phyloP scores from a whole-genome alignment of 1,140 invertebrate species.

The Leptinotarsa defecta region DNA sequence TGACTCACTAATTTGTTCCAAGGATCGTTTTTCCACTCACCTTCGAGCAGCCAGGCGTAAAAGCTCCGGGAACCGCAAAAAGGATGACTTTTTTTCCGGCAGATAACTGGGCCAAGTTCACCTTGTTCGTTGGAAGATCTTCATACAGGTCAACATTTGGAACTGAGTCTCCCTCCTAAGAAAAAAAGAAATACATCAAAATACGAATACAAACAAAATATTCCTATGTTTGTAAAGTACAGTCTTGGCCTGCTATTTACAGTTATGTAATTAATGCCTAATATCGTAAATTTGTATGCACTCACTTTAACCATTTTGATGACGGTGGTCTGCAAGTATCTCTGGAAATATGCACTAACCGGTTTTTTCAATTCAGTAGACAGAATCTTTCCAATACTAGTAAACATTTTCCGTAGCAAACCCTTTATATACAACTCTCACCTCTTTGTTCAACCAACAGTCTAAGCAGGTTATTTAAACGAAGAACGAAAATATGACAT shows the following conservation, averaged over 20 bases:
- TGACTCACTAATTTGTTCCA: background rate
- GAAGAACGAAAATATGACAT: too few relatives aligned
- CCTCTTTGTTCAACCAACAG: background rate
- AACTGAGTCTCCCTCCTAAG: slow-evolving; percentile 81
- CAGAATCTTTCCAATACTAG: slow-evolving; percentile 20
- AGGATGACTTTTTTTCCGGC: slow-evolving; percentile 83
- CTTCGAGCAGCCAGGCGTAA: slow-evolving; percentile 94
- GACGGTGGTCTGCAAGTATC: slow-evolving; percentile 30
- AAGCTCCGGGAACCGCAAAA: slow-evolving; percentile 92
- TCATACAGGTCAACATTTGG: slow-evolving; percentile 83
- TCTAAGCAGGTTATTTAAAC: too few relatives aligned
- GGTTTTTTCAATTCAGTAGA: background rate
- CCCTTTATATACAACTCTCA: background rate
- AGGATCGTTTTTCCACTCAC: slow-evolving; percentile 54
- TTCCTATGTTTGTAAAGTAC: background rate
- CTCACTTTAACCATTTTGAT: slow-evolving; percentile 39
- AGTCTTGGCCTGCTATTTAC: too few relatives aligned
- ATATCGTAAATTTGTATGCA: background rate
- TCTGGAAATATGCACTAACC: background rate
- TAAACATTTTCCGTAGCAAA: slow-evolving; percentile 31
- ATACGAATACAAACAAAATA: background rate
- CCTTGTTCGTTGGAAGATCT: slow-evolving; percentile 81
- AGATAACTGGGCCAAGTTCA: slow-evolving; percentile 76
- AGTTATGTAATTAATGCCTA: background rate
- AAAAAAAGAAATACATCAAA: slow-evolving; percentile 37